Evolutionary conservation across 2,888 invertebrate genomes (phyloP), one percentile per base, ranked within the genome.

Genomic region (Thymelicus lineola): DNA sequence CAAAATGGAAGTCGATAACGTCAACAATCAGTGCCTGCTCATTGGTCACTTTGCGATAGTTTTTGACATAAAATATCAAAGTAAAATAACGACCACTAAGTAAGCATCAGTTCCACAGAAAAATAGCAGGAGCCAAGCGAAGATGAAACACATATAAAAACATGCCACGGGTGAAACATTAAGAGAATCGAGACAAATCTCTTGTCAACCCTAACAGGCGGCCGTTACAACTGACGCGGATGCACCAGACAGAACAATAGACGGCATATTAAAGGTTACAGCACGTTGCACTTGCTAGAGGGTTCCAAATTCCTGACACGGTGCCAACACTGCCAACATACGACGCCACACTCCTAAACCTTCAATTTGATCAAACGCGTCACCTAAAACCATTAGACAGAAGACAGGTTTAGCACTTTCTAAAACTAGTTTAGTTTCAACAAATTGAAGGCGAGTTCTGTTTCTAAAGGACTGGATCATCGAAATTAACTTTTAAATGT

Each of bases 221-320:
- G 58, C 10, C 71, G 73, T 70, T 48, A 75, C 46, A 38, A 15
- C 46, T 61, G 74, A 72, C 73, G 66, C 73, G 67, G 64, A 68
- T 66, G 73, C 75, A 75, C 73, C 78, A 81, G 82, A 80, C 80
- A 77, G 80, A 80, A 82, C 80, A 82, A 76, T 75, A 73, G 72
- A 63, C 70, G 57, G 45, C 55, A 59, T 71, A 66, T 60, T 36
- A 71, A 61, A 77, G 77, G 76, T 78, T 75, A 74, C 73, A 75
- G 79, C 77, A 71, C 78, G 74, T 69, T 81, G 81, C 78, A 77
- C 76, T 74, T 71, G 72, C 73, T 69, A 71, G 72, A 70, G 60
- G 66, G 71, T 62, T 66, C 71, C 64, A 61, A 69, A 74, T 72
- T 65, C 71, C 77, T 76, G 75, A 73, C 66, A 58, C 62, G 48